These are phyloP conservation scores for Hydrolagus colliei DNA, from an alignment of 2,797 vertebrate genomes.

Conservation along the genomic window DNA sequence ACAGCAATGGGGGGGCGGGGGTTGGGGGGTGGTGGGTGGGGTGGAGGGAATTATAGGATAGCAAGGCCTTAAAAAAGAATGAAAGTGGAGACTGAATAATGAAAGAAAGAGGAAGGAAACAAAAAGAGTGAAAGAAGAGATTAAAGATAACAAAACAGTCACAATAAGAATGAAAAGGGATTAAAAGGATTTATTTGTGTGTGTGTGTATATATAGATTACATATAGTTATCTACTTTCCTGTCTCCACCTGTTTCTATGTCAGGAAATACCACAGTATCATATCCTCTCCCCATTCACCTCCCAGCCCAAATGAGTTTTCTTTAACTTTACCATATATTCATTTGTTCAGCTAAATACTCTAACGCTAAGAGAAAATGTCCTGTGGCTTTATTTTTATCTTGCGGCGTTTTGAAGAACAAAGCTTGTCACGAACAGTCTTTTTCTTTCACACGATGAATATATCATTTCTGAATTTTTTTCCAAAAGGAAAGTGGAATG, in stretches of 20 bases:
- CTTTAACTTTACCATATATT: not conserved
- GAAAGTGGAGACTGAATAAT: conserved; percentile 24
- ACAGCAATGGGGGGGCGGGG: not conserved
- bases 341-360: not conserved
- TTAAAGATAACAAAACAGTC: conserved; percentile 21
- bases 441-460: no score
- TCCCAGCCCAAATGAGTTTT: not conserved
- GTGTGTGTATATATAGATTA: conserved; percentile 25
- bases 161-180: conserved; percentile 11
- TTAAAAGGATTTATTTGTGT: not conserved
- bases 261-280: conserved; percentile 7
- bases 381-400: not conserved
- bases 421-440: no score
- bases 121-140: conserved; percentile 28
- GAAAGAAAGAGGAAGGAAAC: conserved; percentile 14
- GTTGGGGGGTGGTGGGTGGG: no score
- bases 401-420: no score
- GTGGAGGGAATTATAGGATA: not conserved
- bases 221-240: conserved; percentile 2
- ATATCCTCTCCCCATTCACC: not conserved
- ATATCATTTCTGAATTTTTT: no score
- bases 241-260: conserved; percentile 20
- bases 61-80: conserved; percentile 8
- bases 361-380: not conserved
- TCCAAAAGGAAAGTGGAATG: no score